A percentile compares a stretch with the other conserved stretches of the same genome.
Evolutionary conservation across 2,113 vertebrate genomes (phyloP).

Genomic region (Pavo muticus): DNA sequence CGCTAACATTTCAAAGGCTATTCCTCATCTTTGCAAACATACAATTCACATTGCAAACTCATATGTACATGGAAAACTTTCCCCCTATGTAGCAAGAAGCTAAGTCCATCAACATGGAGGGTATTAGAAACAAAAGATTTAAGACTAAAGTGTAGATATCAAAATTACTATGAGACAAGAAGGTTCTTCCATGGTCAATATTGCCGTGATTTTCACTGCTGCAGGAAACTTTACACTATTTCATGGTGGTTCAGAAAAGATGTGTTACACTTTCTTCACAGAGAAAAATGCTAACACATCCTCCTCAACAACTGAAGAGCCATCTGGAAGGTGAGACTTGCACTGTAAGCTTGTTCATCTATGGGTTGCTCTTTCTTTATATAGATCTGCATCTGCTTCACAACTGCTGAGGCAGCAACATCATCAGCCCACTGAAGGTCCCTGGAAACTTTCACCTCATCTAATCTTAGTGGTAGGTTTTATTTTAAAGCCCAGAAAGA

Average conservation of each 20-base stretch:
- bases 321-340: not conserved
- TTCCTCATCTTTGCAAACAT: not conserved
- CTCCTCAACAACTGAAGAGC: not conserved
- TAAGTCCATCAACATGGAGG: not conserved
- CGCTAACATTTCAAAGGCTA: not conserved
- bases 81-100: not conserved
- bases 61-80: not conserved
- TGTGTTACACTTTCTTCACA: not conserved
- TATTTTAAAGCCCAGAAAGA: not conserved
- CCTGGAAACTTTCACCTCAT: not conserved
- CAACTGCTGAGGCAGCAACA: not conserved
- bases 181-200: not conserved
- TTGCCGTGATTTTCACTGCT: not conserved
- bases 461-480: not conserved
- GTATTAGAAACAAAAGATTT: not conserved
- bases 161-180: not conserved
- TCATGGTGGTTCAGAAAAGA: not conserved
- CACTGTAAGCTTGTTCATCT: not conserved
- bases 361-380: not conserved
- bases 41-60: not conserved
- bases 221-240: not conserved
- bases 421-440: not conserved
- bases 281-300: not conserved
- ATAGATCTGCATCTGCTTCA: slow-evolving; percentile 4
- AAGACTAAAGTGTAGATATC: not conserved